Conservation (phyloP, 2,797 vertebrate genomes). For the Chiropotes sagulatus region DNA sequence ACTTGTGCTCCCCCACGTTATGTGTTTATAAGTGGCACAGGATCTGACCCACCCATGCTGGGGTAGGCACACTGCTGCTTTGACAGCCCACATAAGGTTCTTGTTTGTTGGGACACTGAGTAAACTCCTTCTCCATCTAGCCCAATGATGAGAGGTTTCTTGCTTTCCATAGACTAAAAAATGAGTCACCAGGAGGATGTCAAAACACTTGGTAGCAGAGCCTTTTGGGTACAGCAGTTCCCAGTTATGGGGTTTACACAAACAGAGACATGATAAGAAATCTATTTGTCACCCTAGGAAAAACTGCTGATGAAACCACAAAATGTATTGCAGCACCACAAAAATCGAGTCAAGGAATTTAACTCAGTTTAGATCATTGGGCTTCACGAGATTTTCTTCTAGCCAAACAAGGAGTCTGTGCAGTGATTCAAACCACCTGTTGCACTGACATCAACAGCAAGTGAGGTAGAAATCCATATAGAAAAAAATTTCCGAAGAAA, state of each 20-base stretch:
- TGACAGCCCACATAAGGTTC: not conserved
- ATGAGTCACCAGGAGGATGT: not conserved
- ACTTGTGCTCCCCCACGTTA: not conserved
- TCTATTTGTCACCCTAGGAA: not conserved
- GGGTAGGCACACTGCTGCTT: too few species aligned
- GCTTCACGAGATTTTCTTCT: not conserved
- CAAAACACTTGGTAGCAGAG: not conserved
- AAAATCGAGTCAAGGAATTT: not conserved
- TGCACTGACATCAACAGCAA: not conserved
- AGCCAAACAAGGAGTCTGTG: not conserved
- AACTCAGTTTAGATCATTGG: not conserved
- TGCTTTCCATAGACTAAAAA: not conserved
- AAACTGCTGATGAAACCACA: not conserved
- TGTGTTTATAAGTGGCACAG: not conserved
- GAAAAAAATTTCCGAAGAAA: not conserved
- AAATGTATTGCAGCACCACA: not conserved
- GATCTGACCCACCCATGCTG: not conserved
- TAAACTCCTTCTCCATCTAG: not conserved
- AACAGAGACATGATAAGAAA: not conserved
- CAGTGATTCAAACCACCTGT: not conserved
- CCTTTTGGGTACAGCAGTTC: not conserved
- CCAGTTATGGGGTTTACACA: not conserved
- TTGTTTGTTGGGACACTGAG: not conserved
- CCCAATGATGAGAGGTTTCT: not conserved
- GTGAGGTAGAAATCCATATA: not conserved